A percentile compares a stretch with the other conserved stretches of the same genome.
These are phyloP conservation scores for Burhinus oedicnemus DNA, from an alignment of 2,113 vertebrate species.

Conservation along the genomic window DNA sequence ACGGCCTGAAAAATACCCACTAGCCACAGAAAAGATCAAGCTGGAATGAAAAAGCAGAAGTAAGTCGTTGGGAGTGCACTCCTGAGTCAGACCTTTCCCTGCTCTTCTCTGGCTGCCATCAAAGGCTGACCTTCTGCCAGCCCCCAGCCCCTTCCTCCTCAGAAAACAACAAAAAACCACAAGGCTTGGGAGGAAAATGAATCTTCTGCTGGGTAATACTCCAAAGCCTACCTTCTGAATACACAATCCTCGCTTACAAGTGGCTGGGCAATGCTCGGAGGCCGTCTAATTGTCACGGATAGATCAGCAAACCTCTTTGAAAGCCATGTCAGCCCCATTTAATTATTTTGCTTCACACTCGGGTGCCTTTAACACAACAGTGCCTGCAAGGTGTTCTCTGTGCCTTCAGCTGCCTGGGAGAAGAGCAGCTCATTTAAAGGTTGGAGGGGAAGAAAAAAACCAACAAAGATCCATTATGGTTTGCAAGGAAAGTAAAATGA, in stretches of 20 bases:
- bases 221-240: not conserved
- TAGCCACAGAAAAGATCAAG: not conserved
- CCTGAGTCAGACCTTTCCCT: not conserved
- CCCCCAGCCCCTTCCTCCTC: not conserved
- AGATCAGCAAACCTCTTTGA: not conserved
- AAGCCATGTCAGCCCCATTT: not conserved
- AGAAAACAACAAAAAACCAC: not conserved
- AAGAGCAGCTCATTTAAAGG: not conserved
- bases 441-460: not conserved
- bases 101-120: not conserved
- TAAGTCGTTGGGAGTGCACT: not conserved
- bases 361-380: constrained; percentile 3
- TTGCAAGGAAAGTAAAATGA: not conserved
- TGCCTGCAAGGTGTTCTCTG: not conserved
- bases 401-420: not conserved
- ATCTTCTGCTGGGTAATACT: not conserved
- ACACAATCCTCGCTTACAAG: not conserved
- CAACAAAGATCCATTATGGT: not conserved
- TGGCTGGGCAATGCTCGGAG: not conserved
- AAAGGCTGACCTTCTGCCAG: not conserved
- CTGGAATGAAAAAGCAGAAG: not conserved
- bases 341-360: constrained; percentile 46
- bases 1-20: not conserved
- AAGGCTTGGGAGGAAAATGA: not conserved
- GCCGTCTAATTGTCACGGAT: not conserved